Base-by-base conservation (phyloP, 2,888 invertebrate genomes). In the Timandra comae region DNA sequence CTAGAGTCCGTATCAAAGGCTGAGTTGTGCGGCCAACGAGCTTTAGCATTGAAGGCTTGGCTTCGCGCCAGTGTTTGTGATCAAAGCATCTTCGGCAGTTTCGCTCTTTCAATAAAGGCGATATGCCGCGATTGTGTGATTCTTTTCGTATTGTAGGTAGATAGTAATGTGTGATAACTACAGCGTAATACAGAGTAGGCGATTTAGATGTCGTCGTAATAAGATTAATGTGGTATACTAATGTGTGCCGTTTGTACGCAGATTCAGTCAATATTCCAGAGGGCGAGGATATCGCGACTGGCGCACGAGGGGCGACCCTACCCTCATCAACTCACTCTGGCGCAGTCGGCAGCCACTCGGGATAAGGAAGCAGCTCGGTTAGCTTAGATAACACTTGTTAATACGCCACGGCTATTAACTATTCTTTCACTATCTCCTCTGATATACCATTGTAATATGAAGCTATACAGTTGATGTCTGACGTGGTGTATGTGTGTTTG, bases 301-400 rank as follows among this genome's bases (percentile, higher is more conserved):
- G 91, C 82, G 91, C 49, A 86, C 86, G 35, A 86, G 91, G 39
- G 91, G 90, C 30, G 91, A 91, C 73, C 91, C 91, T 38, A 91
- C 90, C 40, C 88, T 91, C 46, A 90, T 91, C 79, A 91, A 91
- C 77, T 90, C 90, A 49, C 86, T 91, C 52, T 91, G 91, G 91
- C 88, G 90, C 69, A 91, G 91, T 74, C 90, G 90, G 69, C 91
- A 91, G 76, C 91, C 91, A 25, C 88, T 91, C 55, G 91, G 91
- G 61, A 90, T 90, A 56, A 79, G 89, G 49, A 89, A 89, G 59
- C 89, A 89, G 70, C 79, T 90, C 53, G 89, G 89, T 90, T 68
- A 80, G 72, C 20, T 20, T 20, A 22, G 4, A 10, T 30, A 11
- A 33, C n/a, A n/a, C n/a, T n/a, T n/a, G n/a, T n/a, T n/a, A n/a